Evolutionary conservation across 2,888 invertebrate genomes (phyloP).

Genomic region (Temnothorax rugatulus): DNA sequence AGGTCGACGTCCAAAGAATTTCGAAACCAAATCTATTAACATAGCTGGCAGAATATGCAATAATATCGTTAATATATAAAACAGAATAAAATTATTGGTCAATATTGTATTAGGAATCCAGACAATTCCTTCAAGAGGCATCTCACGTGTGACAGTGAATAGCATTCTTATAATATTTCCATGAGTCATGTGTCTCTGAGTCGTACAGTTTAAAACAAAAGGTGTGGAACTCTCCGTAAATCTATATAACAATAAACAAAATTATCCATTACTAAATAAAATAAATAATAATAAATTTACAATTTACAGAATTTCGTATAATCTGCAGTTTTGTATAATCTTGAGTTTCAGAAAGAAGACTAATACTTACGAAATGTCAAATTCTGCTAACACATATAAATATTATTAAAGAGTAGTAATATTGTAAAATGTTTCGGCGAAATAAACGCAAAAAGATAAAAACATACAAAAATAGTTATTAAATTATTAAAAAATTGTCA

Average conservation of each 20-base stretch:
- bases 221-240: neutral
- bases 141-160: constrained; percentile 87
- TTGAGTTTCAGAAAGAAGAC: too few relatives aligned
- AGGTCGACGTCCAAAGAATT: too few relatives aligned
- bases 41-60: constrained; percentile 94
- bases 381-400: neutral
- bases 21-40: constrained; percentile 89
- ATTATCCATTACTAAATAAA: neutral
- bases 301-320: neutral
- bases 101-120: constrained; percentile 90
- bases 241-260: neutral
- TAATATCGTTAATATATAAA: constrained; percentile 89
- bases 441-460: too few relatives aligned
- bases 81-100: constrained; percentile 84
- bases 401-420: too few relatives aligned
- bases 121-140: constrained; percentile 91
- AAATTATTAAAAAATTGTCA: too few relatives aligned
- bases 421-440: too few relatives aligned
- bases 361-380: neutral
- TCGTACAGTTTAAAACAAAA: neutral
- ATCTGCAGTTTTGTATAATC: too few relatives aligned
- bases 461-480: too few relatives aligned
- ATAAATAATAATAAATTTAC: neutral
- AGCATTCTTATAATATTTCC: neutral
- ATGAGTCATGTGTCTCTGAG: constrained; percentile 88